phyloP scores from a whole-genome alignment of 1,140 invertebrate species.

The Drosophila arawakana region DNA sequence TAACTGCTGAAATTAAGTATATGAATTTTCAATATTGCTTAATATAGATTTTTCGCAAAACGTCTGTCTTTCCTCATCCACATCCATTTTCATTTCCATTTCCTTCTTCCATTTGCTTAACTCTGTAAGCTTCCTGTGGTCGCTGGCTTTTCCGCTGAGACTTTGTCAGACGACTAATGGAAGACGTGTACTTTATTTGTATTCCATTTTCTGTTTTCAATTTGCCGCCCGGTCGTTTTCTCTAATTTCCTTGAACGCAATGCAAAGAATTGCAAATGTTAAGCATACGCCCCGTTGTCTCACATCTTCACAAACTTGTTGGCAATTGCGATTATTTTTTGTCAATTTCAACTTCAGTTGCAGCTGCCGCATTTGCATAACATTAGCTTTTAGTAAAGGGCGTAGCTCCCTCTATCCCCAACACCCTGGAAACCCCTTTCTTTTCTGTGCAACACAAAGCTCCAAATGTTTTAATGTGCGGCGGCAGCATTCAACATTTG shows the following conservation, averaged over 20 bases:
- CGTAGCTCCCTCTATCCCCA: not conserved
- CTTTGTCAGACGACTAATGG: slow-evolving; percentile 23
- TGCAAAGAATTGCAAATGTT: slow-evolving; percentile 76
- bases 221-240: slow-evolving; percentile 59
- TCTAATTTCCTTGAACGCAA: slow-evolving; percentile 66
- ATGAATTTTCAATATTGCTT: slow-evolving; percentile 7
- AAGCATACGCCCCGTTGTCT: slow-evolving; percentile 63
- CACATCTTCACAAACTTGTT: slow-evolving; percentile 24
- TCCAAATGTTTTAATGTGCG: slow-evolving; percentile 76
- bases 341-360: slow-evolving; percentile 38
- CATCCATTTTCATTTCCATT: not conserved
- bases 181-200: slow-evolving; percentile 57
- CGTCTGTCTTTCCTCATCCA: not conserved
- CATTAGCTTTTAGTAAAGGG: slow-evolving; percentile 31
- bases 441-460: not conserved
- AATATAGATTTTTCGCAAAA: not conserved
- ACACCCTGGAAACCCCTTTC: too few relatives aligned
- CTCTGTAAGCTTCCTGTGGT: slow-evolving; percentile 8
- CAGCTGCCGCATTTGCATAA: slow-evolving; percentile 48
- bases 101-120: slow-evolving; percentile 4
- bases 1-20: slow-evolving; percentile 12
- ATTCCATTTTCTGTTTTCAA: slow-evolving; percentile 72
- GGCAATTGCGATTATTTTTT: slow-evolving; percentile 49
- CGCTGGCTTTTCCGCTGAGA: slow-evolving; percentile 5
- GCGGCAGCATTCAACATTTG: slow-evolving; percentile 41